Percentiles rank a stretch among this genome's conserved stretches.
These are phyloP conservation scores for Metopolophium dirhodum DNA, from an alignment of 1,140 invertebrate genomes.

Conservation along the genomic window DNA sequence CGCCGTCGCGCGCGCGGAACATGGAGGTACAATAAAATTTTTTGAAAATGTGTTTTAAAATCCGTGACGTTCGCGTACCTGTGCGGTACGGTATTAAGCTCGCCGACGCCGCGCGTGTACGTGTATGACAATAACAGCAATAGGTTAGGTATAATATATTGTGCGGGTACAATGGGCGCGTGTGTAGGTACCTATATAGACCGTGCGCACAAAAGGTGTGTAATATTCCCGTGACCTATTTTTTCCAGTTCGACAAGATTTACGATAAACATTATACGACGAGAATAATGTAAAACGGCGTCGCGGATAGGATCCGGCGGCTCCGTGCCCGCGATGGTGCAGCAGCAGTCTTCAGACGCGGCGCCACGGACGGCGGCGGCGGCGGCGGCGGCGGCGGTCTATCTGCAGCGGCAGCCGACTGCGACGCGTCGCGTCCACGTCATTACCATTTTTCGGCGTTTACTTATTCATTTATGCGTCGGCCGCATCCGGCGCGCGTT, in stretches of 20 bases:
- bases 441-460: constrained; percentile 18
- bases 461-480: constrained; percentile 17
- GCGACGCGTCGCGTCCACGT: background rate
- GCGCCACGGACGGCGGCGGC: background rate
- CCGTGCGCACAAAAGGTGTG: background rate
- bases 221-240: constrained; percentile 34
- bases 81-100: too few species aligned
- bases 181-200: background rate
- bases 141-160: background rate
- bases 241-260: background rate
- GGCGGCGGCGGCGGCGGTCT: background rate
- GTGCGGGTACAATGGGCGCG: background rate
- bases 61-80: background rate
- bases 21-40: background rate
- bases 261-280: background rate
- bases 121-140: too few species aligned
- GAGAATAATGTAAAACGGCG: background rate
- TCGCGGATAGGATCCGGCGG: background rate
- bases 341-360: background rate
- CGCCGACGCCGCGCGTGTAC: too few species aligned
- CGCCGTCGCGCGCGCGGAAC: too few species aligned
- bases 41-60: background rate
- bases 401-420: background rate
- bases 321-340: background rate
- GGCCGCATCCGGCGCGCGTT: background rate